Percentiles rank a stretch among this genome's conserved stretches.
Conservation (phyloP, 2,888 invertebrate genomes). For the Sipha maydis region DNA sequence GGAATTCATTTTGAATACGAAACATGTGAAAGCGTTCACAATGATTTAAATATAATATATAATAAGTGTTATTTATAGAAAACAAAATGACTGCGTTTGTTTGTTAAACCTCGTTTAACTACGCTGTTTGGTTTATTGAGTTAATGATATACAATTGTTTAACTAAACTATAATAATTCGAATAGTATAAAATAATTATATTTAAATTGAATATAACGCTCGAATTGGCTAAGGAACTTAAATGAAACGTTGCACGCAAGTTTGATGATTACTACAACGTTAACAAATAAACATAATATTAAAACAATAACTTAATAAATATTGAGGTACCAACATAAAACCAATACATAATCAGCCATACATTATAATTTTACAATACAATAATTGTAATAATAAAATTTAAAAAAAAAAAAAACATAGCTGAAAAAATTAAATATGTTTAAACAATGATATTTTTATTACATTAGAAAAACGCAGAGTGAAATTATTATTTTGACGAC, state of each 20-base stretch:
- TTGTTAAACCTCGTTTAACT: background rate
- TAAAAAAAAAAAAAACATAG: background rate
- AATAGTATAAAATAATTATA: background rate
- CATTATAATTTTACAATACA: background rate
- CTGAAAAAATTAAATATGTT: background rate
- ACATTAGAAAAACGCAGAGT: background rate
- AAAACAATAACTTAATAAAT: background rate
- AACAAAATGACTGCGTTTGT: background rate
- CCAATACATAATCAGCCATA: background rate
- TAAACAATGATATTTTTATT: conserved; percentile 3
- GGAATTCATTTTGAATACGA: background rate
- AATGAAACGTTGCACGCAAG: conserved; percentile 14
- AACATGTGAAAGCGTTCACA: background rate
- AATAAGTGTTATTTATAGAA: background rate
- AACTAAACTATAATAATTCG: conserved; percentile 29
- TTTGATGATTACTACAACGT: background rate
- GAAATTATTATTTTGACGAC: background rate
- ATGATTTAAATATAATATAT: background rate
- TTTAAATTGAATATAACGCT: conserved; percentile 12
- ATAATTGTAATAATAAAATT: background rate
- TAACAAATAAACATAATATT: background rate
- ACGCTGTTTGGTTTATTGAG: conserved; percentile 1
- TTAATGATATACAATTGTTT: conserved; percentile 2
- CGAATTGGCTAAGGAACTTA: conserved; percentile 16
- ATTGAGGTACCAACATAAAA: background rate